Conservation (phyloP, 2,113 vertebrate genomes). For the Dendropsophus ebraccatus region DNA sequence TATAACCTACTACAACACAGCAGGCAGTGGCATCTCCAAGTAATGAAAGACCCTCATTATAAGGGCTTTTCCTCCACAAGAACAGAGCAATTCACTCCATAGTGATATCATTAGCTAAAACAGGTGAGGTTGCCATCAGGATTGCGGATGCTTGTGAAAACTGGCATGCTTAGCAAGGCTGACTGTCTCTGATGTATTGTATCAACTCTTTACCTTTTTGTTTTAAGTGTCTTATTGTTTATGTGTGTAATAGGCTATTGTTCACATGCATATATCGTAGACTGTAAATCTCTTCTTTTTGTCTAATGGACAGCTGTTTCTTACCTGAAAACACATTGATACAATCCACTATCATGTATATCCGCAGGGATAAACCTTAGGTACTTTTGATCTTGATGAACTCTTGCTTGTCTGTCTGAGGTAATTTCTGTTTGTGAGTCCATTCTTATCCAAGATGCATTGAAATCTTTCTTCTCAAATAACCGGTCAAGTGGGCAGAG, state of each 20-base stretch:
- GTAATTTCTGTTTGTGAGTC: conserved; percentile 64
- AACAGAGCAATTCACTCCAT: too few species aligned
- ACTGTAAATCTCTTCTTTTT: neutral
- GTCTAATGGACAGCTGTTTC: too few species aligned
- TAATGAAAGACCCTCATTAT: too few species aligned
- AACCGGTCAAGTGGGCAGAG: neutral
- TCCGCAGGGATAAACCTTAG: conserved; percentile 82
- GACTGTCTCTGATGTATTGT: too few species aligned
- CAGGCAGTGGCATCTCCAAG: too few species aligned
- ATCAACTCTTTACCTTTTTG: too few species aligned
- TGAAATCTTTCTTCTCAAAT: conserved; percentile 31
- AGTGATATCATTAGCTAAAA: too few species aligned
- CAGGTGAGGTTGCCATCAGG: too few species aligned
- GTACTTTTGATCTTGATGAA: conserved; percentile 68
- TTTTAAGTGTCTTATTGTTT: too few species aligned
- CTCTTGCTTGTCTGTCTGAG: conserved; percentile 62
- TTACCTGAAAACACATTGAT: conserved; percentile 80
- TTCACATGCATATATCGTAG: neutral
- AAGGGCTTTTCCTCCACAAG: too few species aligned
- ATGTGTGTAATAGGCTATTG: neutral
- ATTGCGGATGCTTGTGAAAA: too few species aligned
- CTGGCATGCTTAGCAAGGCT: too few species aligned
- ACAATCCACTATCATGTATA: conserved; percentile 76
- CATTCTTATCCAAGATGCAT: conserved; percentile 79
- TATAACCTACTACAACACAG: neutral